Evolutionary conservation across 2,888 invertebrate species (phyloP).

Genomic region (Habroteleia sp.): DNA sequence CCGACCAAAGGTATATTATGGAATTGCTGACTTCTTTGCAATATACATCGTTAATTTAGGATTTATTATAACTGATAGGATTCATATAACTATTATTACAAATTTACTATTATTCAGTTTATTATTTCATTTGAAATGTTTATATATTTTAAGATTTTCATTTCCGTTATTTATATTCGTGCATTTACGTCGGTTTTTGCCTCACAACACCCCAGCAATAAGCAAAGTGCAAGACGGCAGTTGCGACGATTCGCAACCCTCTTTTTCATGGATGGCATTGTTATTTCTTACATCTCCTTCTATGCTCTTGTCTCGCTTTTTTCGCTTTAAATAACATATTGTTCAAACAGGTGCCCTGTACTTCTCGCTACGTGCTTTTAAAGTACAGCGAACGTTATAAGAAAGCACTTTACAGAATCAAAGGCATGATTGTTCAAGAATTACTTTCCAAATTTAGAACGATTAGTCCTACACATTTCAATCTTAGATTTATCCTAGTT

Average conservation of each 20-base stretch:
- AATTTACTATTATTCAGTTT: too few relatives aligned
- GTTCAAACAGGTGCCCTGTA: conserved; percentile 57
- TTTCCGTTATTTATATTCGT: conserved; percentile 28
- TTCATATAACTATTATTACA: too few relatives aligned
- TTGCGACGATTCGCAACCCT: conserved; percentile 50
- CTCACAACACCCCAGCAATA: conserved; percentile 54
- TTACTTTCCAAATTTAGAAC: conserved; percentile 55
- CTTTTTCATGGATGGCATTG: conserved; percentile 50
- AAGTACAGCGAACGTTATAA: conserved; percentile 48
- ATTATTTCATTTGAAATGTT: too few relatives aligned
- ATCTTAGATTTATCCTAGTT: conserved; percentile 23
- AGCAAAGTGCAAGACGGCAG: conserved; percentile 61
- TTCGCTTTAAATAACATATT: conserved; percentile 56
- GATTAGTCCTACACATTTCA: conserved; percentile 47
- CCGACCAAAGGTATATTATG: conserved; percentile 34
- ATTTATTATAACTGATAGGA: conserved; percentile 1
- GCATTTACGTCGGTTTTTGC: conserved; percentile 36
- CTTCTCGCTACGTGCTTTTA: conserved; percentile 50
- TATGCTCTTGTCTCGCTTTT: conserved; percentile 39
- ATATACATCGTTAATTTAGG: conserved; percentile 40
- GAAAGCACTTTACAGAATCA: conserved; percentile 60
- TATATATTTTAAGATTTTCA: conserved; percentile 20
- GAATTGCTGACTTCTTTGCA: conserved; percentile 34
- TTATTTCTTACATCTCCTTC: conserved; percentile 55
- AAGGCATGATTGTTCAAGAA: conserved; percentile 48